Percentiles rank a stretch among this genome's conserved stretches.
Evolutionary conservation across 2,113 vertebrate genomes (phyloP).

Genomic region (Shinisaurus crocodilurus): DNA sequence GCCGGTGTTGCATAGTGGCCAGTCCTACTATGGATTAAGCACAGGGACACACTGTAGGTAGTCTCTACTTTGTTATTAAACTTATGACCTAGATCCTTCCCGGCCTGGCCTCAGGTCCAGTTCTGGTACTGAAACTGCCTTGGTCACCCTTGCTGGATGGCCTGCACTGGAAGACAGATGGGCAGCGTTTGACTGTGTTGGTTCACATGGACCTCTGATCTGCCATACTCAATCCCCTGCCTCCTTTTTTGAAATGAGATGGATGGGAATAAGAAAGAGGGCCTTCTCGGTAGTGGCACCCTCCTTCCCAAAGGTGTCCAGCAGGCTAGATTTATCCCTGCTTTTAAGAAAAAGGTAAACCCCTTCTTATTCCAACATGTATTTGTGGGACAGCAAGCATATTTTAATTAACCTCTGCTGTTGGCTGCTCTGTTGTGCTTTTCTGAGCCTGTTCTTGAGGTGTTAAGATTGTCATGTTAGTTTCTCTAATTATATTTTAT

Average conservation of each 20-base stretch:
- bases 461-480: not conserved
- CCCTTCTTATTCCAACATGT: not conserved
- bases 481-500: not conserved
- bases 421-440: not conserved
- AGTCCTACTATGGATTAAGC: not conserved
- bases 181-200: no score
- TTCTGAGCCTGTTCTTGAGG: not conserved
- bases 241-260: not conserved
- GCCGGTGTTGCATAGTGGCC: not conserved
- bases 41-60: not conserved
- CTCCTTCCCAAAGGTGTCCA: not conserved
- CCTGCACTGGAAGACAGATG: no score
- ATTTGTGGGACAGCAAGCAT: not conserved
- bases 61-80: no score
- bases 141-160: no score
- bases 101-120: no score
- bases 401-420: not conserved
- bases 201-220: no score
- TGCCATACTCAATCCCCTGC: no score
- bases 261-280: not conserved
- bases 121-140: no score
- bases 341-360: not conserved
- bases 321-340: not conserved
- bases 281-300: not conserved
- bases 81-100: no score